phyloP scores from a whole-genome alignment of 2,797 vertebrate genomes.

The Morelia viridis region DNA sequence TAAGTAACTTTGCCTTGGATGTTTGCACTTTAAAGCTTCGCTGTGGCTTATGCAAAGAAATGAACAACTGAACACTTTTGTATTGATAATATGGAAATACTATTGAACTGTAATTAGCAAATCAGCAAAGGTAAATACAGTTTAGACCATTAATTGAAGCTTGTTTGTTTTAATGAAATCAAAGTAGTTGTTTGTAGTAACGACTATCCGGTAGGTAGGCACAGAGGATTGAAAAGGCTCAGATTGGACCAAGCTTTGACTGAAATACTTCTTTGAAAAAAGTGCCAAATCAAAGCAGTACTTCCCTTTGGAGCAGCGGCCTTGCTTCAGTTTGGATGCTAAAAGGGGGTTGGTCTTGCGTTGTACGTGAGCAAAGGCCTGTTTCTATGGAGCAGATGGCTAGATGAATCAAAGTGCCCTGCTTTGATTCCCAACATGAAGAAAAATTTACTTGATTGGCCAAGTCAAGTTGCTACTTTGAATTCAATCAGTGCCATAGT shows the following conservation, averaged over 20 bases:
- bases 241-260: not conserved
- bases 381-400: not conserved
- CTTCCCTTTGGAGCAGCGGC: not conserved
- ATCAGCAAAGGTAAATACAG: not conserved
- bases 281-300: not conserved
- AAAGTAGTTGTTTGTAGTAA: not conserved
- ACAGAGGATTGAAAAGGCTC: not conserved
- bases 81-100: constrained; percentile 15
- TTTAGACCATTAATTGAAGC: not conserved
- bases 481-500: not conserved
- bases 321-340: not conserved
- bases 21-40: not conserved
- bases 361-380: not conserved
- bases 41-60: constrained; percentile 7
- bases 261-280: not conserved
- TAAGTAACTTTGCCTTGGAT: not conserved
- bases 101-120: constrained; percentile 13
- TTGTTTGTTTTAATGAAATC: not conserved
- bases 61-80: not conserved
- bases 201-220: not conserved
- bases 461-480: not conserved
- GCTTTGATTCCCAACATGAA: not conserved
- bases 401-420: not conserved
- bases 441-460: not conserved
- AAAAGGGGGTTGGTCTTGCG: not conserved